phyloP scores from a whole-genome alignment of 2,113 vertebrate genomes.

The Urocitellus parryii region DNA sequence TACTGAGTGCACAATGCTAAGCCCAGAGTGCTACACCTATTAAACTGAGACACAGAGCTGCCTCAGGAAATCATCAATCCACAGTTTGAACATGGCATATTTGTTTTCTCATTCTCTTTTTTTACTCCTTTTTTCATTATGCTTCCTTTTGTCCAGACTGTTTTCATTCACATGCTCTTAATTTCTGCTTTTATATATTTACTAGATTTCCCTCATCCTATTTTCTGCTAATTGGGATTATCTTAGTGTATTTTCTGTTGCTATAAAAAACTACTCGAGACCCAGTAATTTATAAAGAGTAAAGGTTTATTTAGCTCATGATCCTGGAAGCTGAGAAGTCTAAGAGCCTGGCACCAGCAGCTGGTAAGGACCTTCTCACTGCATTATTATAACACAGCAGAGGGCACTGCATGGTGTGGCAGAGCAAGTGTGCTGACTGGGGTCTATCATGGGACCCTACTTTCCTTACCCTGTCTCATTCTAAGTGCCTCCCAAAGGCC shows the following conservation, averaged over 20 bases:
- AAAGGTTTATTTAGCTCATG: background rate
- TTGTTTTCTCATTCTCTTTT: background rate
- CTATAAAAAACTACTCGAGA: background rate
- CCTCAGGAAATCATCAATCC: background rate
- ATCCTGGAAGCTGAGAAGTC: background rate
- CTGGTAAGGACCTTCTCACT: background rate
- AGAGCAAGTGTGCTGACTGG: background rate
- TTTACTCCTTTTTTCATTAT: background rate
- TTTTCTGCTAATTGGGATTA: background rate
- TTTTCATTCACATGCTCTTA: background rate
- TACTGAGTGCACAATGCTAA: background rate
- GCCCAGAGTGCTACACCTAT: background rate
- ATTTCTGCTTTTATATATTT: background rate
- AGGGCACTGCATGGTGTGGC: background rate
- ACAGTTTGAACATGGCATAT: accelerated
- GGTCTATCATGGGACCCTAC: too few species aligned
- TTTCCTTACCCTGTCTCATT: background rate
- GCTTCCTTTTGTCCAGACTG: background rate
- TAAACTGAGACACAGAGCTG: too few species aligned
- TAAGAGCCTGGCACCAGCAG: background rate
- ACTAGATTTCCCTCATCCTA: background rate
- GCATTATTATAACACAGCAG: background rate
- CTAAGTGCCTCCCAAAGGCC: background rate
- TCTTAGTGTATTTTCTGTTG: background rate
- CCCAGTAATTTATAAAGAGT: background rate